These are phyloP conservation scores for Sepiola atlantica DNA, from an alignment of 2,888 invertebrate species.

Conservation along the genomic window DNA sequence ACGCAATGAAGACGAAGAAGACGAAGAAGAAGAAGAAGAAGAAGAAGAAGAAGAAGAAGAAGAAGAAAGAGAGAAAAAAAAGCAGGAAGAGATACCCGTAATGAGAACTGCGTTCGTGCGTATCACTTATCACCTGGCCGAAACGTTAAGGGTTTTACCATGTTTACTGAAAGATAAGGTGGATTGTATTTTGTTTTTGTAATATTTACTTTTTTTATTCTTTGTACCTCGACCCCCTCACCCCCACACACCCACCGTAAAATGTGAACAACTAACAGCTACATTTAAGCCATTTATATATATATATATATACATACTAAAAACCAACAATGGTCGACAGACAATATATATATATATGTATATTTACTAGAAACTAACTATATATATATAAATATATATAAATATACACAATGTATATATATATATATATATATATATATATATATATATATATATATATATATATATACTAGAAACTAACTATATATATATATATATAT, in stretches of 20 bases:
- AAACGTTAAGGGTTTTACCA: slow-evolving; percentile 15
- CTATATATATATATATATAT: not conserved
- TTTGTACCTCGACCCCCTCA: too few species aligned
- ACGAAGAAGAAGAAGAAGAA: too few species aligned
- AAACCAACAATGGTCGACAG: not conserved
- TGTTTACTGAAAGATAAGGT: slow-evolving; percentile 6
- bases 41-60: too few species aligned
- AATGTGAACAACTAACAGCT: slow-evolving; percentile 21
- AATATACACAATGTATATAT: too few species aligned
- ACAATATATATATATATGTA: not conserved
- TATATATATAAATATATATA: too few species aligned
- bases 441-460: too few species aligned
- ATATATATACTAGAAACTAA: not conserved
- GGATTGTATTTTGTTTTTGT: not conserved
- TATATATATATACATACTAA: not conserved
- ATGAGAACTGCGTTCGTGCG: not conserved
- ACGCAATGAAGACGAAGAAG: not conserved
- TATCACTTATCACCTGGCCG: not conserved
- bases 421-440: not conserved
- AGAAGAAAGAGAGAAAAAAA: not conserved
- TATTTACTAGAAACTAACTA: not conserved
- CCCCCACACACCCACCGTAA: not conserved
- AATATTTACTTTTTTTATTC: not conserved
- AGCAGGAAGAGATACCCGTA: slow-evolving; percentile 1
- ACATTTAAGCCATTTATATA: not conserved